These are phyloP conservation scores for Mythimna lalbum DNA, from an alignment of 2,888 invertebrate species.

Conservation along the genomic window DNA sequence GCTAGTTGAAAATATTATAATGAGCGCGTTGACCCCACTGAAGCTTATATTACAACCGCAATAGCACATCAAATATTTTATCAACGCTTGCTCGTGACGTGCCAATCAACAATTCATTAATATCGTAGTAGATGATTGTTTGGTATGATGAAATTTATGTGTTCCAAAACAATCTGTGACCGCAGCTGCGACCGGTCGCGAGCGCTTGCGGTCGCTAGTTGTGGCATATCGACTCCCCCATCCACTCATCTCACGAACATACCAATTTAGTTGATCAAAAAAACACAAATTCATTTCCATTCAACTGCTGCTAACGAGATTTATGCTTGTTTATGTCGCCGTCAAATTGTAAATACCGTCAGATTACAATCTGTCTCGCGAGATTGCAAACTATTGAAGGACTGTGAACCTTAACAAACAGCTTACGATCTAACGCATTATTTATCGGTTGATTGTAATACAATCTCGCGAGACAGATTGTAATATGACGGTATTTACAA, in stretches of 20 bases:
- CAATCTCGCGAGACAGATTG: no score
- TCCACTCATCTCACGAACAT: constrained; percentile 36
- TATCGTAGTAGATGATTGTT: constrained; percentile 62
- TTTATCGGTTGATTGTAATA: no score
- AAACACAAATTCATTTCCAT: constrained; percentile 38
- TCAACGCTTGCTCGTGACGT: constrained; percentile 16
- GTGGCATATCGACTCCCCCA: constrained; percentile 55
- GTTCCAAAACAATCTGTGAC: constrained; percentile 70
- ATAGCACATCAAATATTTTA: constrained; percentile 21
- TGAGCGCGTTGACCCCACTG: constrained; percentile 34
- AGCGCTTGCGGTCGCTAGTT: constrained; percentile 55
- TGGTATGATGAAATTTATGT: constrained; percentile 62
- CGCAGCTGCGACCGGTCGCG: constrained; percentile 64
- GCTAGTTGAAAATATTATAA: constrained; percentile 25
- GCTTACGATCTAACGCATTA: no score
- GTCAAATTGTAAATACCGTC: no score
- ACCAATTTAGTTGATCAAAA: constrained; percentile 47
- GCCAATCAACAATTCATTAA: constrained; percentile 54
- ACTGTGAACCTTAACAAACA: no score
- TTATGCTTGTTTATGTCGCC: neutral
- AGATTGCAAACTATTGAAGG: no score
- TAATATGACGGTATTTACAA: no score
- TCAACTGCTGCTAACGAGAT: constrained; percentile 8
- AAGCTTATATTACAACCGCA: neutral
- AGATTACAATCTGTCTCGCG: no score